Evolutionary conservation across 2,888 invertebrate species (phyloP), one percentile per base, ranked within the genome.

Genomic region (Mactromeris polynyma): DNA sequence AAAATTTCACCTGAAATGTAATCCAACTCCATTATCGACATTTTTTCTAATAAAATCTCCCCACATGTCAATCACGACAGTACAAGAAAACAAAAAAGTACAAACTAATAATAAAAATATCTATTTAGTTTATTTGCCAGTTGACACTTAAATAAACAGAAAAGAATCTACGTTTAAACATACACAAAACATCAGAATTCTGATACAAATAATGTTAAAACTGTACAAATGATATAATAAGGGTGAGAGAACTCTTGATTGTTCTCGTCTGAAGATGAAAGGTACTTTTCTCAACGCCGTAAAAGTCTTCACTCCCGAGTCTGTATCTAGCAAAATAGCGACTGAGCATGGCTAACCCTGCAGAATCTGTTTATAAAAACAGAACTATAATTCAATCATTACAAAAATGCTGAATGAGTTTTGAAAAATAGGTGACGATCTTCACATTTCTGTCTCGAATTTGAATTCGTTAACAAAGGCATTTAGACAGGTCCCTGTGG

Each of bases 61-160:
- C n/a, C n/a, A n/a, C n/a, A n/a, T n/a, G n/a, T n/a, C n/a, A n/a
- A n/a, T n/a, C n/a, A n/a, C n/a, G n/a, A n/a, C n/a, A n/a, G n/a
- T n/a, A n/a, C n/a, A n/a, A n/a, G n/a, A n/a, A n/a, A 73, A 36
- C 1, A 33, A 14, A 33, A 73, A 81, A 46, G 14, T 51, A 3
- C 9, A 83, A 83, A 36, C 69, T 7, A 31, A 38, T n/a, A 21
- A 26, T 88, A 88, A 88, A 88, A 88, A 88, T 88, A 88, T 88
- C 88, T 88, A 88, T 88, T 84, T 77, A 83, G 81, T 88, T 88
- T 88, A 88, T 88, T 88, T 81, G 81, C 88, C 88, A 88, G 88
- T 54, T 88, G 84, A 88, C 81, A 84, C 78, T 84, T 84, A 77
- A 84, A 84, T 84, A 84, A 84, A 84, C 73, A 81, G 54, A 86